Percentiles rank a stretch among this genome's conserved stretches.
phyloP scores from a whole-genome alignment of 1,140 invertebrate genomes.

The Vollenhovia emeryi region DNA sequence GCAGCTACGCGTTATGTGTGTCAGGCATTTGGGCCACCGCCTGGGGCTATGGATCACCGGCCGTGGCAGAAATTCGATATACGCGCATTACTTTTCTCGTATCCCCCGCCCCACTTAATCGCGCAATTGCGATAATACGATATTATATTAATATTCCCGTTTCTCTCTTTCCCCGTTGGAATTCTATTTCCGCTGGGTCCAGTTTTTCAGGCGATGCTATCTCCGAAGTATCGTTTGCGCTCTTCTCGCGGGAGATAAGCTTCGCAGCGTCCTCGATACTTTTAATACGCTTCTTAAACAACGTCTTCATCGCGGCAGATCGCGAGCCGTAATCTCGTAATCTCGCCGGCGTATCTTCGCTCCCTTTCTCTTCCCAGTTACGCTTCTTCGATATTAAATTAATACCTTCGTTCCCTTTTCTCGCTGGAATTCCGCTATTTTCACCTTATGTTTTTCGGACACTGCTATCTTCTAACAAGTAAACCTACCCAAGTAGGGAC shows the following conservation, averaged over 20 bases:
- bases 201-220: neutral
- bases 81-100: slow-evolving; percentile 3
- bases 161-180: neutral
- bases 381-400: too few relatives aligned
- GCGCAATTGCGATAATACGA: neutral
- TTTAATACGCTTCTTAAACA: too few relatives aligned
- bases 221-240: too few relatives aligned
- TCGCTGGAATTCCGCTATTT: neutral
- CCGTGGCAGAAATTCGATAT: slow-evolving; percentile 34
- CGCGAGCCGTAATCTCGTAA: too few relatives aligned
- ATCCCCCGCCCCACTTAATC: neutral
- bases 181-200: neutral
- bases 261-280: too few relatives aligned
- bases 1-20: slow-evolving; percentile 33
- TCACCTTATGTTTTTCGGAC: neutral
- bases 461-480: too few relatives aligned
- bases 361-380: too few relatives aligned
- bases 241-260: too few relatives aligned
- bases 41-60: slow-evolving; percentile 45
- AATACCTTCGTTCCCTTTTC: neutral
- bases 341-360: too few relatives aligned
- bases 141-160: neutral
- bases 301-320: too few relatives aligned
- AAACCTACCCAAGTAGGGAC: too few relatives aligned
- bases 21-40: slow-evolving; percentile 60